Evolutionary conservation across 1,140 invertebrate species (phyloP), one percentile per base, ranked within the genome.

Genomic region (Drosophila sp.): DNA sequence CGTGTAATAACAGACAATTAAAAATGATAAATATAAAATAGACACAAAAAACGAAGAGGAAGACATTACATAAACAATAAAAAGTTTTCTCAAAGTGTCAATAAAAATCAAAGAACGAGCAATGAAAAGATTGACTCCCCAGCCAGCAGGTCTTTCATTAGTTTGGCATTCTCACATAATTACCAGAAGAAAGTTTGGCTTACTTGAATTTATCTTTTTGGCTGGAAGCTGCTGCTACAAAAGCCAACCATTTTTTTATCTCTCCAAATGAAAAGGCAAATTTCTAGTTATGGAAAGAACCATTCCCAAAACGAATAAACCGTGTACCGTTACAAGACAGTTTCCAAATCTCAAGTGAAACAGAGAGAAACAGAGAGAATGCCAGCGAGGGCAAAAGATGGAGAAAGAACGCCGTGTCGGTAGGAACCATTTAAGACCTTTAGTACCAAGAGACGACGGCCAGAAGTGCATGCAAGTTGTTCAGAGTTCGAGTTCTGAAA

Each of bases 401-500:
- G 17, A 44, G 41, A 44, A 50, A 50, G 44, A 50, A 50, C 23
- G 25, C 25, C 25, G 8, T 50, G 44, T 50, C 27, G 35, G 35
- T 8, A 11, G 35, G 35, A 38, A 7, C 7, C 44, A 50, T 50
- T 50, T 50, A 50, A 25, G 44, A 50, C 44, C 44, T 50, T 50
- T 50, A 27, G 23, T 27, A 50, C 17, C 17, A 17, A 17, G 35
- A 10, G 10, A 38, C 35, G 10, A 38, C 35, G 1, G 3, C 7
- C 2, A 50, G 23, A 50, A 50, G 44, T 50, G 44, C 44, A 50
- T 50, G 44, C n/a, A 23, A 50, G 44, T 50, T 50, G 44, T 27
- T 17, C 23, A 23, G 44, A 50, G 56, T 35, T 35, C 33, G 56
- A 35, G 56, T 58, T 65, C 72, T 65, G 44, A 62, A 67, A 76